A percentile compares a stretch with the other conserved stretches of the same genome.
Evolutionary conservation across 2,797 vertebrate species (phyloP).

Genomic region (Picus viridis): DNA sequence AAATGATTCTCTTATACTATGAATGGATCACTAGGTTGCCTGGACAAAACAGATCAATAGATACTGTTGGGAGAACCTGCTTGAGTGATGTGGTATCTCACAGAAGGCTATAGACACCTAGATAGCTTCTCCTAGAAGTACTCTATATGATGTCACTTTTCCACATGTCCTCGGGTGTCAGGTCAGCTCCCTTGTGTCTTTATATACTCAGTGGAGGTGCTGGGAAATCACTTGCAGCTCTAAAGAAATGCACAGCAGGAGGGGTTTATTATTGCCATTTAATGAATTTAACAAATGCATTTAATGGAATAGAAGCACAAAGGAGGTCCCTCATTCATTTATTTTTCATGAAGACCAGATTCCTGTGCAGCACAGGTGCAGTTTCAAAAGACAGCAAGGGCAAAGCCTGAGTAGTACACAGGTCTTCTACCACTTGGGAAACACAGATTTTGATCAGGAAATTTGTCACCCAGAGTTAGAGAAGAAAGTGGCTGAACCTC

Average conservation of each 20-base stretch:
- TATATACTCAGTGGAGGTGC: neutral
- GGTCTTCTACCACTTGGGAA: neutral
- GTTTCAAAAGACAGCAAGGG: neutral
- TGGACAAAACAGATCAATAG: neutral
- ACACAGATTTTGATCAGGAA: neutral
- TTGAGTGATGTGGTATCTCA: rapidly evolving
- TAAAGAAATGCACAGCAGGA: neutral
- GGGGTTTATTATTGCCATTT: neutral
- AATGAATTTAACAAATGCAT: neutral
- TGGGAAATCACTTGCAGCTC: neutral
- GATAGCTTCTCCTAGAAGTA: neutral
- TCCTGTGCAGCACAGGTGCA: neutral
- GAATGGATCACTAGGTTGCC: neutral
- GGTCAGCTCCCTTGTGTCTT: neutral
- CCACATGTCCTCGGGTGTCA: neutral
- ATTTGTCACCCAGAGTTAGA: neutral
- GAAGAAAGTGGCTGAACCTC: neutral
- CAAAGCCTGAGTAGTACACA: neutral
- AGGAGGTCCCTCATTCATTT: neutral
- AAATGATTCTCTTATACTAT: too few species aligned
- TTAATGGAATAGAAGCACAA: neutral
- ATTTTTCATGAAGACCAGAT: neutral
- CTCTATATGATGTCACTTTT: neutral
- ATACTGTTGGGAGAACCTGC: neutral
- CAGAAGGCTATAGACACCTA: neutral